Percentiles rank a stretch among this genome's conserved stretches.
These are phyloP conservation scores for Hippoglossus hippoglossus DNA, from an alignment of 2,797 vertebrate genomes.

Conservation along the genomic window DNA sequence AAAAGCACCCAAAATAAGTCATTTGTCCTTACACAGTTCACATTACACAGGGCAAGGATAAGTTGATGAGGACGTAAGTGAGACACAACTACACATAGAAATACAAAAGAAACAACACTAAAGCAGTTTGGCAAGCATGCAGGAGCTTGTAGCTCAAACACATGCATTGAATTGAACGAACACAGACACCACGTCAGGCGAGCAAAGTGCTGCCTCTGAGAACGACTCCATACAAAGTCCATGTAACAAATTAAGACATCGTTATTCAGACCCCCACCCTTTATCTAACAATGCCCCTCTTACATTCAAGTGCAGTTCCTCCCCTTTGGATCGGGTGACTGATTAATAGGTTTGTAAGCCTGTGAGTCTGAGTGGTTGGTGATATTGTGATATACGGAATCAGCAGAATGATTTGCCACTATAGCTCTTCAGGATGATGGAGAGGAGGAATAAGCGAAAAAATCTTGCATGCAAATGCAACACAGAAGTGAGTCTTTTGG, in stretches of 20 bases:
- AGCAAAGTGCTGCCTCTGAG: constrained; percentile 83
- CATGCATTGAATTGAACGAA: constrained; percentile 89
- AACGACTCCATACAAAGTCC: constrained; percentile 84
- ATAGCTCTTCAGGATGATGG: constrained; percentile 69
- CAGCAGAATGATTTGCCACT: constrained; percentile 72
- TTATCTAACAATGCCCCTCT: constrained; percentile 80
- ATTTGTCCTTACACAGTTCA: constrained; percentile 84
- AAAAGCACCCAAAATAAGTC: constrained; percentile 81
- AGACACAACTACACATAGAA: constrained; percentile 85
- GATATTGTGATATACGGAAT: constrained; percentile 69
- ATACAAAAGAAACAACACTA: constrained; percentile 86
- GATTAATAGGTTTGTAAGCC: constrained; percentile 75
- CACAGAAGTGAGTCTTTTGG: constrained; percentile 86
- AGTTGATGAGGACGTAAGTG: constrained; percentile 82
- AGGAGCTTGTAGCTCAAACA: constrained; percentile 87
- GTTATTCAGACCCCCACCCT: constrained; percentile 79
- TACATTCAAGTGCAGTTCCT: constrained; percentile 86
- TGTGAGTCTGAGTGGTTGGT: constrained; percentile 77
- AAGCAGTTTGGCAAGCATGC: constrained; percentile 88
- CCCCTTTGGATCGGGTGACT: constrained; percentile 80
- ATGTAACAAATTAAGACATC: constrained; percentile 86
- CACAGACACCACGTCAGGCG: constrained; percentile 86
- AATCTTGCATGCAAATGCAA: constrained; percentile 87
- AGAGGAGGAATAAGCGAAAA: constrained; percentile 80
- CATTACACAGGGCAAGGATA: constrained; percentile 84